Conservation (phyloP, 2,797 vertebrate species). For the Nyctibius grandis region DNA sequence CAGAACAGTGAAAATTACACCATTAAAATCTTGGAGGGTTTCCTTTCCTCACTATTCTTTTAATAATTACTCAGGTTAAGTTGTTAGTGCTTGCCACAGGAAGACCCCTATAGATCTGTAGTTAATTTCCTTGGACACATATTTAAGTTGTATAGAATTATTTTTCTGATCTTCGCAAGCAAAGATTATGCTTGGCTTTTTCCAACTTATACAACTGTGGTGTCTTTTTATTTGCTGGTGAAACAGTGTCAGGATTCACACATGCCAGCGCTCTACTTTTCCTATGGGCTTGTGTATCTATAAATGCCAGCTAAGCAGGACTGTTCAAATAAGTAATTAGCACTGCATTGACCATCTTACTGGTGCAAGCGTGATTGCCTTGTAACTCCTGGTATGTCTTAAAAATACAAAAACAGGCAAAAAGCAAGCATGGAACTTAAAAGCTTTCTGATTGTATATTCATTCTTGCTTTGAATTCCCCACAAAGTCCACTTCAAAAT, state of each 20-base stretch:
- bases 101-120: neutral
- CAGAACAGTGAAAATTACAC: neutral
- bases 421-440: neutral
- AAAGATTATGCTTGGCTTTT: neutral
- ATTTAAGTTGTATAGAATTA: neutral
- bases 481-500: neutral
- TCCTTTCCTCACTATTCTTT: neutral
- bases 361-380: neutral
- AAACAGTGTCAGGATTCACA: neutral
- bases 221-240: neutral
- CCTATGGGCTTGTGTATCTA: neutral
- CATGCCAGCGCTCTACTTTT: neutral
- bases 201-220: neutral
- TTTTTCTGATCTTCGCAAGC: neutral
- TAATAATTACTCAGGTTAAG: neutral
- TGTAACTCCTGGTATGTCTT: neutral
- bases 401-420: neutral
- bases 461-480: neutral
- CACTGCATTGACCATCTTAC: neutral
- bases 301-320: neutral
- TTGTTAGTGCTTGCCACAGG: neutral
- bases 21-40: neutral
- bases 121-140: neutral
- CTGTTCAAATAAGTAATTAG: neutral
- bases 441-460: neutral